Conservation (phyloP, 2,888 invertebrate genomes). For the Amphiduros pacificus region DNA sequence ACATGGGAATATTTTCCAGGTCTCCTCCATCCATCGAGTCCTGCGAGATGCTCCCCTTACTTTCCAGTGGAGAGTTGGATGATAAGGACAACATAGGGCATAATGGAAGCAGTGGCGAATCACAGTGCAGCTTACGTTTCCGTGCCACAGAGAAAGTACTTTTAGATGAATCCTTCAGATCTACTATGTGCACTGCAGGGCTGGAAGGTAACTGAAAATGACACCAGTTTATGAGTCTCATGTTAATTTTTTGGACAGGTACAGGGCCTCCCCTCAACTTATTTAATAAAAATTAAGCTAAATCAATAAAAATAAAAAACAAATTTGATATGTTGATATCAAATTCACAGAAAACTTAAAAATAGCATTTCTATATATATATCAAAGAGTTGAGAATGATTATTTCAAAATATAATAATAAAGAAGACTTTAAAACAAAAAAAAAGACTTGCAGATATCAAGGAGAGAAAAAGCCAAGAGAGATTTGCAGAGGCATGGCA, state of each 20-base stretch:
- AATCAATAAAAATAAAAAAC: no score
- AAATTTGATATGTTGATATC: no score
- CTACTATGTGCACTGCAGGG: slow-evolving; percentile 15
- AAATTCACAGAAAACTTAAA: no score
- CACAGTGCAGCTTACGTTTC: slow-evolving; percentile 3
- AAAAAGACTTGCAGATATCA: no score
- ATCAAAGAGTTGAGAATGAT: no score
- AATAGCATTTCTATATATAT: no score
- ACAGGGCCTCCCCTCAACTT: no score
- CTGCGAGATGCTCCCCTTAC: not conserved
- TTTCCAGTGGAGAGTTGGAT: not conserved
- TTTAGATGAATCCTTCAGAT: not conserved
- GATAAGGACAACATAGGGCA: not conserved
- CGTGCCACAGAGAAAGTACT: not conserved
- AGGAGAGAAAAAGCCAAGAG: no score
- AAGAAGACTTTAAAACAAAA: no score
- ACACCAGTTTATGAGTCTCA: not conserved
- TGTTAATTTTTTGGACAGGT: no score
- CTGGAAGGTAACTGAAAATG: slow-evolving; percentile 2
- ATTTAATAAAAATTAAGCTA: no score
- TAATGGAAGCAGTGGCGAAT: not conserved
- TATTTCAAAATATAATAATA: no score
- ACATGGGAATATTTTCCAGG: slow-evolving; percentile 3
- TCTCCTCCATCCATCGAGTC: not conserved
- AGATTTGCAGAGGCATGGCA: not conserved